phyloP scores from a whole-genome alignment of 2,113 vertebrate genomes.

The Oryctolagus cuniculus region mOryCun1.1 NC_091435.1:97590001-97590500 shows the following conservation, averaged over 20 bases:
- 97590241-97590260: neutral
- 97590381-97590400: neutral
- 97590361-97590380: neutral
- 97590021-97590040: neutral
- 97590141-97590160: neutral
- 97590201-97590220: neutral
- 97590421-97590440: neutral
- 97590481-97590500: neutral
- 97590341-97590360: constrained; percentile 3
- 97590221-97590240: neutral
- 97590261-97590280: neutral
- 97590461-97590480: neutral
- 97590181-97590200: neutral
- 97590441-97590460: neutral
- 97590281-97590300: neutral
- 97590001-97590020: neutral
- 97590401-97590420: neutral
- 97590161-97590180: neutral
- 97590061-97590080: neutral
- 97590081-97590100: neutral
- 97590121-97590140: neutral
- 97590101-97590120: constrained; percentile 1
- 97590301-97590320: neutral
- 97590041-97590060: neutral
- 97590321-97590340: neutral